Evolutionary conservation across 2,113 vertebrate species (phyloP).

Genomic region (Tauraco erythrolophus): DNA sequence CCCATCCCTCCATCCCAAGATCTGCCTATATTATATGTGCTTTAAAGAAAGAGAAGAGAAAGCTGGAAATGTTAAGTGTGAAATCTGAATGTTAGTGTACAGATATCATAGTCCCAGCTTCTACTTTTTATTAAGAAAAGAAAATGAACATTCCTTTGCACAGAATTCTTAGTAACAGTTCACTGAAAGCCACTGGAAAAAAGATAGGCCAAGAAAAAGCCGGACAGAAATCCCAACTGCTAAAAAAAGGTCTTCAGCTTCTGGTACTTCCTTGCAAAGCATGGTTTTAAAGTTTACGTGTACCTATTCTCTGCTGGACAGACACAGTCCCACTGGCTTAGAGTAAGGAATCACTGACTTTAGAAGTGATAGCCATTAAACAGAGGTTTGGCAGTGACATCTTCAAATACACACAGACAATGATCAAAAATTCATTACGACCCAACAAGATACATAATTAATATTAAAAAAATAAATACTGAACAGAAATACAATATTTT

Average conservation of each 20-base stretch:
- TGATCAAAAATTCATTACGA: neutral
- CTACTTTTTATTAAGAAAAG: neutral
- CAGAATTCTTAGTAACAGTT: neutral
- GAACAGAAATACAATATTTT: neutral
- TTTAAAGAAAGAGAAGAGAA: neutral
- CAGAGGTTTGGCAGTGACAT: neutral
- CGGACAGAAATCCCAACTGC: neutral
- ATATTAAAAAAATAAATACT: neutral
- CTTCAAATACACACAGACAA: neutral
- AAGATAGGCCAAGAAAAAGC: neutral
- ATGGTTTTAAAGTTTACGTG: neutral
- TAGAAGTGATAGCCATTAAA: neutral
- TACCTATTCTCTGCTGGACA: neutral
- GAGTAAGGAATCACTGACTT: neutral
- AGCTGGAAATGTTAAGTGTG: neutral
- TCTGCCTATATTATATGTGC: neutral
- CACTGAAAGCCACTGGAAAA: neutral
- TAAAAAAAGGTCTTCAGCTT: neutral
- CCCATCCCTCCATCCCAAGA: no score
- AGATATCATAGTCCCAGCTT: neutral
- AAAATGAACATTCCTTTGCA: neutral
- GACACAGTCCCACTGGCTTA: neutral
- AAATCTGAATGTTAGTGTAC: neutral
- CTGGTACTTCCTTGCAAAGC: neutral
- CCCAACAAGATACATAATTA: neutral